Evolutionary conservation across 1,140 invertebrate genomes (phyloP).

Genomic region (Anthonomus grandis): DNA sequence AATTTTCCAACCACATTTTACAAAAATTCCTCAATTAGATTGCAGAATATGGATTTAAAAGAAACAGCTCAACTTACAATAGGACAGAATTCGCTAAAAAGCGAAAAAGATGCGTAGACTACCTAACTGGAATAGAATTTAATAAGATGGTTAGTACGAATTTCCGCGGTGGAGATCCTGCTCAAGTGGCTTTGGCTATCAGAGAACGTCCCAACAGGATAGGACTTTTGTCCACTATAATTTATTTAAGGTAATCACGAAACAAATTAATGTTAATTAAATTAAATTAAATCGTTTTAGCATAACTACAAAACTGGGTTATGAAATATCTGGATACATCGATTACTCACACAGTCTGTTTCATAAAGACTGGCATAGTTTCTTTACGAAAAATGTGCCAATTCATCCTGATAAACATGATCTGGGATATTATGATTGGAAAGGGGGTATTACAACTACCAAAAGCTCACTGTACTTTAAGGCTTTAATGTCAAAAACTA

Average conservation of each 20-base stretch:
- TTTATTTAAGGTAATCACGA: slow-evolving; percentile 2
- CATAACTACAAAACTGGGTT: slow-evolving; percentile 43
- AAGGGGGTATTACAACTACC: slow-evolving; percentile 58
- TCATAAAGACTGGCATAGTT: slow-evolving; percentile 66
- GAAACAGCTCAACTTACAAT: slow-evolving; percentile 54
- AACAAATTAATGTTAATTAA: neutral
- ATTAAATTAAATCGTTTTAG: neutral
- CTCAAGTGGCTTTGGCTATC: slow-evolving; percentile 62
- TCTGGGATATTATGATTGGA: slow-evolving; percentile 71
- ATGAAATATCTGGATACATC: slow-evolving; percentile 75
- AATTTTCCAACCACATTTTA: neutral
- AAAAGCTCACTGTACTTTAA: slow-evolving; percentile 68
- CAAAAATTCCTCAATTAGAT: slow-evolving; percentile 40
- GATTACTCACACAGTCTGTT: slow-evolving; percentile 68
- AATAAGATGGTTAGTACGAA: slow-evolving; percentile 56
- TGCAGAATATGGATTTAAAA: slow-evolving; percentile 62
- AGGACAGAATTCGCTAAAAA: slow-evolving; percentile 55
- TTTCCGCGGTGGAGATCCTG: slow-evolving; percentile 53
- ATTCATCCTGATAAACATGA: slow-evolving; percentile 57
- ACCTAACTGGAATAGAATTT: slow-evolving; percentile 53
- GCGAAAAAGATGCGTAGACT: slow-evolving; percentile 51
- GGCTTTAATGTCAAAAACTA: slow-evolving; percentile 26
- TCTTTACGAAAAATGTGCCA: slow-evolving; percentile 54
- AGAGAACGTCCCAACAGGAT: slow-evolving; percentile 61
- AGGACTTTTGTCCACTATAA: slow-evolving; percentile 33